Conservation (phyloP, 2,888 invertebrate species). For the Thalpophila matura region DNA sequence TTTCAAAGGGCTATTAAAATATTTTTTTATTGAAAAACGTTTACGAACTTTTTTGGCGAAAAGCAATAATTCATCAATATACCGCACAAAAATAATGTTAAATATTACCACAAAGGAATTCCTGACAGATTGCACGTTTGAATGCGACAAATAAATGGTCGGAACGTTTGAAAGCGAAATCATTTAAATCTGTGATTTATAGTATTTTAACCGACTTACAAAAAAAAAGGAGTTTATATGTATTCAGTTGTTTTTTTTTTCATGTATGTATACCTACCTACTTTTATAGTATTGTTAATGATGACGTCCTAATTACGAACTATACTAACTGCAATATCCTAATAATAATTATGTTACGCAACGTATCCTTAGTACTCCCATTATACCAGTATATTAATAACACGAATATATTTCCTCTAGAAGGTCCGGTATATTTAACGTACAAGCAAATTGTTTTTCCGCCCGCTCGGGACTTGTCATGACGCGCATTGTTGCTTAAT, state of each 20-base stretch:
- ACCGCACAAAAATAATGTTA: conserved; percentile 65
- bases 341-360: conserved; percentile 1
- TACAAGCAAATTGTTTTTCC: conserved; percentile 44
- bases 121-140: conserved; percentile 52
- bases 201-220: no score
- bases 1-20: conserved; percentile 87
- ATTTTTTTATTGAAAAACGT: conserved; percentile 81
- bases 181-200: conserved; percentile 49
- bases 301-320: conserved; percentile 4
- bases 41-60: conserved; percentile 72
- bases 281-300: conserved; percentile 8
- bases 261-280: no score
- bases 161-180: conserved; percentile 42
- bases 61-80: conserved; percentile 71
- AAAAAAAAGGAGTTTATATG: no score
- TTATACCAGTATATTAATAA: conserved; percentile 14
- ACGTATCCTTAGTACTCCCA: conserved; percentile 11
- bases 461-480: conserved; percentile 29
- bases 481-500: conserved; percentile 46
- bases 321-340: neutral
- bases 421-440: conserved; percentile 27
- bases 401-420: conserved; percentile 1
- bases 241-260: no score
- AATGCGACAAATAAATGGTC: conserved; percentile 49
- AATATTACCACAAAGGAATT: conserved; percentile 57